Base-by-base conservation (phyloP, 2,113 vertebrate species). In the Siphamia tubifer region DNA sequence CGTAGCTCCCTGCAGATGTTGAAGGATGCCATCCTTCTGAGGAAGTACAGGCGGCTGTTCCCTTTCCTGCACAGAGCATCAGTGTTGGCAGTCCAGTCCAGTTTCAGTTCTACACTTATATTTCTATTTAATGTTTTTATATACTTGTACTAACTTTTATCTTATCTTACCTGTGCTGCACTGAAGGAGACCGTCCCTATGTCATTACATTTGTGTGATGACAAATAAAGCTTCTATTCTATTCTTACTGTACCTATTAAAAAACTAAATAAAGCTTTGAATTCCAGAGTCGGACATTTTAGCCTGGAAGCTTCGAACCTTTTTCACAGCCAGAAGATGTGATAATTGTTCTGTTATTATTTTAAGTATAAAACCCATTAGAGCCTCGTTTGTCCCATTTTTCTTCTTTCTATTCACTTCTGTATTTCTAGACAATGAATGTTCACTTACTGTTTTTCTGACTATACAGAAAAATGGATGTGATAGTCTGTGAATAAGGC, bases 191-290 rank as follows among this genome's bases (percentile, higher is more conserved):
- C n/a, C n/a, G n/a, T n/a, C n/a, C n/a, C n/a, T n/a, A n/a, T n/a
- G n/a, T n/a, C n/a, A n/a, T n/a, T n/a, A n/a, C n/a, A n/a, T n/a
- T n/a, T n/a, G n/a, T n/a, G n/a, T n/a, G n/a, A n/a, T n/a, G n/a
- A n/a, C n/a, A n/a, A n/a, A n/a, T n/a, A n/a, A n/a, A n/a, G n/a
- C n/a, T n/a, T n/a, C n/a, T n/a, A n/a, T n/a, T n/a, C n/a, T n/a
- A n/a, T 43, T 35, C 8, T 3, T 27, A 31, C 60, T 34, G 17
- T 15, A 60, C 38, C 38, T 43, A 48, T 48, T 58, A 53, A 31
- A 47, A 10, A 35, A 60, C 25, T 64, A 40, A 60, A 40, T 6
- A 55, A 56, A 72, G 35, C 44, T 58, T 24, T 31, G 39, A 53
- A 70, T 45, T 5, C 5, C 31, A 64, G 35, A 39, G 15, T n/a